Evolutionary conservation across 2,888 invertebrate species (phyloP).

Genomic region (Monoplex corrugatus): DNA sequence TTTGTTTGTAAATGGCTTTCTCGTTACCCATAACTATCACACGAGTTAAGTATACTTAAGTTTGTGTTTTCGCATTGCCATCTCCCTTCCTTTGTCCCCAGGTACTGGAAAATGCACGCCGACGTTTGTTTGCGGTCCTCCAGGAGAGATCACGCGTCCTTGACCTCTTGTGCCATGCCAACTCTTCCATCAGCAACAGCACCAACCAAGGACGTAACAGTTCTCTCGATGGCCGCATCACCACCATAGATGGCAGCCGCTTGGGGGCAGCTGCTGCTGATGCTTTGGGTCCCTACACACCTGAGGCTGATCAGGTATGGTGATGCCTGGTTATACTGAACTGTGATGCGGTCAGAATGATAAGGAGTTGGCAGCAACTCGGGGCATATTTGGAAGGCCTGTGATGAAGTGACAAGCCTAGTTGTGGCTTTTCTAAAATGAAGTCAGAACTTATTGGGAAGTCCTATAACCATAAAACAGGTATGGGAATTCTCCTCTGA

Average conservation of each 20-base stretch:
- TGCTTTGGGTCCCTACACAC: conserved; percentile 79
- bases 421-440: too few species aligned
- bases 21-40: too few species aligned
- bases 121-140: conserved; percentile 74
- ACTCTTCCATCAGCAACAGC: conserved; percentile 67
- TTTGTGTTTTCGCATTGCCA: too few species aligned
- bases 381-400: too few species aligned
- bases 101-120: conserved; percentile 76
- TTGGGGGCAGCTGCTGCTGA: conserved; percentile 63
- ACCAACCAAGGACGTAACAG: conserved; percentile 29
- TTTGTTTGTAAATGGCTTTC: too few species aligned
- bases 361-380: too few species aligned
- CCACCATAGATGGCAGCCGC: conserved; percentile 54
- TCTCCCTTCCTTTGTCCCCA: conserved; percentile 50
- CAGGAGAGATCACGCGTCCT: conserved; percentile 80
- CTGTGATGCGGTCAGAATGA: too few species aligned
- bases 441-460: too few species aligned
- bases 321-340: background rate
- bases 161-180: conserved; percentile 78
- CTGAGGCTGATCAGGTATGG: conserved; percentile 74
- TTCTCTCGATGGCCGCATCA: conserved; percentile 63
- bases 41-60: too few species aligned
- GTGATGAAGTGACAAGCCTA: too few species aligned
- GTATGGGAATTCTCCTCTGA: too few species aligned
- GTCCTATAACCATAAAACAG: too few species aligned